phyloP scores from a whole-genome alignment of 2,888 invertebrate genomes.

The Trachelus iudaicus region DNA sequence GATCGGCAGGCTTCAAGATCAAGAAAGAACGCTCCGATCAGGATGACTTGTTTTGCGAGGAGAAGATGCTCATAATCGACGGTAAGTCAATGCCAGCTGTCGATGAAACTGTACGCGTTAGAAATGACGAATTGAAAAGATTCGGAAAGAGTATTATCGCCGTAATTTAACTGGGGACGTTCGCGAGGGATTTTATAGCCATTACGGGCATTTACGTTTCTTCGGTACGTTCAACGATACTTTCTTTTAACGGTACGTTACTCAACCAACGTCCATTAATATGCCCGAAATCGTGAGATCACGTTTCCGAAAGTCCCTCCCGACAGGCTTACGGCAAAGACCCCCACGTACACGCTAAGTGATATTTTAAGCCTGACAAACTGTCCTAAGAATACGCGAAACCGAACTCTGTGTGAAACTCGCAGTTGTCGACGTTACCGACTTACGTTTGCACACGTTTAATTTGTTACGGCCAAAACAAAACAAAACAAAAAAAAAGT shows the following conservation, averaged over 20 bases:
- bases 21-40: conserved; percentile 59
- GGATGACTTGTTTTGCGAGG: conserved; percentile 63
- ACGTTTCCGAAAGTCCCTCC: background rate
- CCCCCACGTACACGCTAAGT: background rate
- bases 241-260: background rate
- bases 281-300: background rate
- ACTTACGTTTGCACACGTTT: background rate
- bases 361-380: background rate
- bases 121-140: background rate
- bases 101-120: background rate
- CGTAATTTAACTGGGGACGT: background rate
- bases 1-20: conserved; percentile 54
- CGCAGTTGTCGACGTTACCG: background rate
- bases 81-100: conserved; percentile 45
- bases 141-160: rapidly evolving
- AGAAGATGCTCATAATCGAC: conserved; percentile 64
- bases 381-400: background rate
- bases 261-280: background rate
- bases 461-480: background rate
- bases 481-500: too few relatives aligned
- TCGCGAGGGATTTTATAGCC: background rate
- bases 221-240: background rate
- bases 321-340: background rate
- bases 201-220: background rate
- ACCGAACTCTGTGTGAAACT: background rate